Evolutionary conservation across 2,888 invertebrate genomes (phyloP).

Genomic region (Lamellibrachia columna): DNA sequence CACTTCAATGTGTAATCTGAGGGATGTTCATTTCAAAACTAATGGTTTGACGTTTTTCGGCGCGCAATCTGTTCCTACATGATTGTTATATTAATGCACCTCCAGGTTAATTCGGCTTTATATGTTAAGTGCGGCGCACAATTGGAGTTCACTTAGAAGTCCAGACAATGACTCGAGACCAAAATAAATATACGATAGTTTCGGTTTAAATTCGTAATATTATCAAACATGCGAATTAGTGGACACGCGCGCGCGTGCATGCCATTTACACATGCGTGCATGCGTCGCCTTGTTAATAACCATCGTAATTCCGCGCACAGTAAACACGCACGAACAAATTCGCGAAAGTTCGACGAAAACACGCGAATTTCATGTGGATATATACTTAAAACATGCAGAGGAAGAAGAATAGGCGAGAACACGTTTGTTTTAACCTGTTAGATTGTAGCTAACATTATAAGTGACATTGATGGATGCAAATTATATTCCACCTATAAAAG

Average conservation of each 20-base stretch:
- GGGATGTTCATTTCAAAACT: constrained; percentile 12
- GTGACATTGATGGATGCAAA: too few relatives aligned
- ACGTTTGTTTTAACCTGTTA: too few relatives aligned
- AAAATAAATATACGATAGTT: background rate
- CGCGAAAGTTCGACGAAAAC: too few relatives aligned
- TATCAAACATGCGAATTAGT: background rate
- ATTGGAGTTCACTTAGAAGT: background rate
- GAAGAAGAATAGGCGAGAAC: background rate
- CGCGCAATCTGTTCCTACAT: background rate
- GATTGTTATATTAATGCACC: background rate
- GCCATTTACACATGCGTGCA: background rate
- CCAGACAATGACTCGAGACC: background rate
- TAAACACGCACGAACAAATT: background rate
- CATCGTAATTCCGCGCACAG: background rate
- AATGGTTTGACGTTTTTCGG: background rate
- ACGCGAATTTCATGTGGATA: background rate
- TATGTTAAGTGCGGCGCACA: background rate
- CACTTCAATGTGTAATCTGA: background rate
- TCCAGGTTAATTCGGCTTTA: background rate
- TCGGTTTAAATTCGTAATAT: background rate
- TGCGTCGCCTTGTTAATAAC: background rate
- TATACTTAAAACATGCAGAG: background rate
- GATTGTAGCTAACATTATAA: too few relatives aligned
- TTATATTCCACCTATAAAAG: background rate
- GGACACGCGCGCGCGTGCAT: background rate